A percentile compares a stretch with the other conserved stretches of the same genome.
Evolutionary conservation across 2,888 invertebrate genomes (phyloP).

Genomic region (Keiferia lycopersicella): DNA sequence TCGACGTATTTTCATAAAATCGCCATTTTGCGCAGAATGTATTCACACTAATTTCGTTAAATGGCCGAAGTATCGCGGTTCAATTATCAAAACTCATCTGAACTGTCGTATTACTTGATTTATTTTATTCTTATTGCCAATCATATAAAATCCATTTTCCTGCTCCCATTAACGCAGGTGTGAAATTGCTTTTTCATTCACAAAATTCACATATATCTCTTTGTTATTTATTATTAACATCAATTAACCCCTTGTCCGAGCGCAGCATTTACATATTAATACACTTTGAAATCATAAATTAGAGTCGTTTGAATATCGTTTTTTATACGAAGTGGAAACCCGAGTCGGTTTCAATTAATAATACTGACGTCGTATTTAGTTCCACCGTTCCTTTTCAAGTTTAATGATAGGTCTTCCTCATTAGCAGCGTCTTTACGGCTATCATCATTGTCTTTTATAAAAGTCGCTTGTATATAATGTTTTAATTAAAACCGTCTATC

Average conservation of each 20-base stretch:
- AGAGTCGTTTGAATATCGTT: conserved; percentile 48
- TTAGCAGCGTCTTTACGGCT: conserved; percentile 24
- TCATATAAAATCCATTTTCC: conserved; percentile 56
- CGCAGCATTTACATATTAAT: conserved; percentile 63
- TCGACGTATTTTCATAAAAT: conserved; percentile 46
- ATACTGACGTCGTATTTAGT: conserved; percentile 47
- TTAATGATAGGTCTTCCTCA: conserved; percentile 26
- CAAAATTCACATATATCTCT: conserved; percentile 43
- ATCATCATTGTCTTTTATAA: conserved; percentile 24
- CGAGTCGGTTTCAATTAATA: conserved; percentile 58
- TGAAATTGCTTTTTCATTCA: conserved; percentile 56
- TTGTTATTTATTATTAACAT: conserved; percentile 68
- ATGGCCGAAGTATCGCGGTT: conserved; percentile 46
- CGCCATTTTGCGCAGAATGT: conserved; percentile 34
- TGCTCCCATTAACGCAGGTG: conserved; percentile 53
- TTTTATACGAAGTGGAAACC: conserved; percentile 43
- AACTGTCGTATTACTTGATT: conserved; percentile 48
- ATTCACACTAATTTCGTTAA: conserved; percentile 37
- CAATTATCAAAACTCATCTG: conserved; percentile 56
- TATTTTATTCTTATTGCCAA: conserved; percentile 51
- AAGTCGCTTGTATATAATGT: conserved; percentile 22
- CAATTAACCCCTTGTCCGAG: conserved; percentile 64
- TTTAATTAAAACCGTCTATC: conserved; percentile 22
- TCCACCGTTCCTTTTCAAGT: conserved; percentile 28
- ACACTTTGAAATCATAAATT: conserved; percentile 62